Evolutionary conservation across 1,140 invertebrate species (phyloP).

Genomic region (Heliconius nattereri): DNA sequence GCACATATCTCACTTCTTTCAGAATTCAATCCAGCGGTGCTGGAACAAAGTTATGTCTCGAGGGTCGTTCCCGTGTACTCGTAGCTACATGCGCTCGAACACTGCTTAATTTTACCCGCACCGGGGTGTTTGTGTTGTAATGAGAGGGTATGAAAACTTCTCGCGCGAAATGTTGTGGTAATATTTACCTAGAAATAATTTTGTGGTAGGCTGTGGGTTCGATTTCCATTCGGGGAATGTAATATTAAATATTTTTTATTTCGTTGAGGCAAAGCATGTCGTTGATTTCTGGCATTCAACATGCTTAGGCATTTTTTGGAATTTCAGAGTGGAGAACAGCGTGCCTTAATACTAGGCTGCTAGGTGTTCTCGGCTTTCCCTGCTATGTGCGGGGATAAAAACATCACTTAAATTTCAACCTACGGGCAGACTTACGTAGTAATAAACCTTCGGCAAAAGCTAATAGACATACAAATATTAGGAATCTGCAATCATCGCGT

Average conservation of each 20-base stretch:
- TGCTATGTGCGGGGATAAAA: neutral
- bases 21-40: slow-evolving; percentile 3
- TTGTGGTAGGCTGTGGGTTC: too few species aligned
- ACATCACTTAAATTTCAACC: too few species aligned
- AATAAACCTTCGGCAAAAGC: neutral
- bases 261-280: too few species aligned
- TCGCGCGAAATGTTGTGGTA: slow-evolving; percentile 11
- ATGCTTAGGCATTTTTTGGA: too few species aligned
- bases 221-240: too few species aligned
- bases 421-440: too few species aligned
- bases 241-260: too few species aligned
- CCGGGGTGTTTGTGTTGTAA: slow-evolving; percentile 20
- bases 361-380: neutral
- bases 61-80: slow-evolving; percentile 5
- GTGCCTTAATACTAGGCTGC: neutral
- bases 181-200: too few species aligned
- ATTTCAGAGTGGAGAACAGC: neutral
- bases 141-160: slow-evolving; percentile 26
- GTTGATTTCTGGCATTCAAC: too few species aligned
- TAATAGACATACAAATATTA: neutral
- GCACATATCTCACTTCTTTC: neutral
- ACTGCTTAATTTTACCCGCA: slow-evolving; percentile 18
- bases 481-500: neutral
- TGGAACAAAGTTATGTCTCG: slow-evolving; percentile 27
- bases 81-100: slow-evolving; percentile 15